These are phyloP conservation scores for Synergus umbraculus DNA, from an alignment of 2,888 invertebrate genomes.

Conservation along the genomic window DNA sequence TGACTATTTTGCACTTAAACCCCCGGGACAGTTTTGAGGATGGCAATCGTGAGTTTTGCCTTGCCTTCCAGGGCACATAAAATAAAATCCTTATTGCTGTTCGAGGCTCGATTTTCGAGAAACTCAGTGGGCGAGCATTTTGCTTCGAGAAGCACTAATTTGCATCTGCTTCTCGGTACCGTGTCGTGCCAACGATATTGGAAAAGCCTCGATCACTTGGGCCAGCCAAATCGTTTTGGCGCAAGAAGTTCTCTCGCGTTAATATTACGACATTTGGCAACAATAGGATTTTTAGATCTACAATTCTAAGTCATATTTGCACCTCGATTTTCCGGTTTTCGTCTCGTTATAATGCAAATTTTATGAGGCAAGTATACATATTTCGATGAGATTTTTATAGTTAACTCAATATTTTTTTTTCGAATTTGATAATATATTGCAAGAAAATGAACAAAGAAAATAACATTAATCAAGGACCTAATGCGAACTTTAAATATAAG, in stretches of 20 bases:
- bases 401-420: no score
- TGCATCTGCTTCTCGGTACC: conserved; percentile 7
- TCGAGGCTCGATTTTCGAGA: neutral
- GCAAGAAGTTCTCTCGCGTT: neutral
- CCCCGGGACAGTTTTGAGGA: neutral
- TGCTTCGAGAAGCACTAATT: conserved; percentile 7
- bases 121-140: neutral
- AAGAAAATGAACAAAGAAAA: neutral
- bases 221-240: neutral
- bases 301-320: neutral
- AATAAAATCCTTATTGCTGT: conserved; percentile 2
- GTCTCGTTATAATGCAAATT: no score
- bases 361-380: no score
- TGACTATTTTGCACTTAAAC: neutral
- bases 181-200: conserved; percentile 5
- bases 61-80: neutral
- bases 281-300: neutral
- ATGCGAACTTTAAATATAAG: neutral
- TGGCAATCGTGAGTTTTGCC: neutral
- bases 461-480: neutral
- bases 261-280: conserved; percentile 1
- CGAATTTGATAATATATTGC: neutral
- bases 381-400: no score
- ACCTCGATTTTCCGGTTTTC: no score
- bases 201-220: neutral